Evolutionary conservation across 2,797 vertebrate species (phyloP).

Genomic region (Danionella dracula): DNA sequence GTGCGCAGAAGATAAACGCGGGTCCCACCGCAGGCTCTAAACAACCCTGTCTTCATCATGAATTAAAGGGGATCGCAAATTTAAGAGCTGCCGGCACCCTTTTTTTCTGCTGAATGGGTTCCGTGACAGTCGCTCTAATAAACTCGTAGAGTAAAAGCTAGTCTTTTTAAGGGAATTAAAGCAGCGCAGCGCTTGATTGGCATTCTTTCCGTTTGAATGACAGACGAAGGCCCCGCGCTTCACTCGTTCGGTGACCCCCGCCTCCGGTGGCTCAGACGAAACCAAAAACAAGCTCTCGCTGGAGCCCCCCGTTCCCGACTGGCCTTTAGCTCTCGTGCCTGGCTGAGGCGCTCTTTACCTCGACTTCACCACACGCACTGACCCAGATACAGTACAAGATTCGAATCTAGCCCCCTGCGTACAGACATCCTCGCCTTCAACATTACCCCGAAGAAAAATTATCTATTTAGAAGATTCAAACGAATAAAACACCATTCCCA

Average conservation of each 20-base stretch:
- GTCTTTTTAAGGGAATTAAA: conserved; percentile 33
- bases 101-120: conserved; percentile 3
- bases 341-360: conserved; percentile 2
- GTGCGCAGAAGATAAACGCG: conserved; percentile 2
- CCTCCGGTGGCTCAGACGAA: conserved; percentile 30
- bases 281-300: conserved; percentile 43
- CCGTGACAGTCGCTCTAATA: not conserved
- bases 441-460: too few species aligned
- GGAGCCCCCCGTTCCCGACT: not conserved
- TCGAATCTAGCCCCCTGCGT: too few species aligned
- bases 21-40: not conserved
- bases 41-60: not conserved
- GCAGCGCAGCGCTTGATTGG: conserved; percentile 41
- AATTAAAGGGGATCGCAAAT: conserved; percentile 5
- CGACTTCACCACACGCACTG: conserved; percentile 3
- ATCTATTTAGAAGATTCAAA: too few species aligned
- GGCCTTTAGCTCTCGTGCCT: conserved; percentile 2
- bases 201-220: conserved; percentile 58
- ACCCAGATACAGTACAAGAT: not conserved
- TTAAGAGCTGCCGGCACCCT: not conserved
- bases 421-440: too few species aligned
- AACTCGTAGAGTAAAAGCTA: conserved; percentile 3
- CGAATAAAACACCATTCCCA: too few species aligned
- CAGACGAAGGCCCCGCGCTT: conserved; percentile 52
- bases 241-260: conserved; percentile 29